These are phyloP conservation scores for Steatornis caripensis DNA, from an alignment of 2,113 vertebrate genomes.

Conservation along the genomic window DNA sequence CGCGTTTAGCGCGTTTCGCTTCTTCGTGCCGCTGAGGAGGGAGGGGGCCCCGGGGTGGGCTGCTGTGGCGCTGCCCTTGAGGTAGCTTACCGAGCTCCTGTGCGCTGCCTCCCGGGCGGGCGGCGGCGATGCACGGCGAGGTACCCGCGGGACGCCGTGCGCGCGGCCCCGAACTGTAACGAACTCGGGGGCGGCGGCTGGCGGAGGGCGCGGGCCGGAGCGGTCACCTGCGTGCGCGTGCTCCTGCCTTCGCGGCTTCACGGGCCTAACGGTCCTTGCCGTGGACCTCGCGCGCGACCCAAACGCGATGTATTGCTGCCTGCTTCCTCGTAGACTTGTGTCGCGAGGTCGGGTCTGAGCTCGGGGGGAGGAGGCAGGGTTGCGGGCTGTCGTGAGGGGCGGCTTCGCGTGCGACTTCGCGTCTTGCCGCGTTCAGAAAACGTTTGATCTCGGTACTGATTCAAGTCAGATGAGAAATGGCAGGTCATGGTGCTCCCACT, in stretches of 20 bases:
- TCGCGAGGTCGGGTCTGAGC: neutral
- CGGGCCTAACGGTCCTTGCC: fast-evolving
- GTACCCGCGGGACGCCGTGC: neutral
- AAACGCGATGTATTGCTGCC: neutral
- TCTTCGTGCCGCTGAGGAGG: neutral
- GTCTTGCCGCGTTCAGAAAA: neutral
- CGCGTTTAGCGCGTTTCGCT: neutral
- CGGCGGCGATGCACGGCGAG: neutral
- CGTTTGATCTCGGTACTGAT: fast-evolving
- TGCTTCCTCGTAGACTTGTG: neutral
- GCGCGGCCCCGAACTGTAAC: neutral
- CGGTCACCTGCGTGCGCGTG: neutral
- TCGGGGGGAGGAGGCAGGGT: neutral
- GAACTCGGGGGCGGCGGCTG: neutral
- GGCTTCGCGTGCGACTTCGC: neutral
- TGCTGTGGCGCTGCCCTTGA: neutral
- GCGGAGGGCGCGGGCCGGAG: fast-evolving
- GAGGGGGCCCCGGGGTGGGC: neutral
- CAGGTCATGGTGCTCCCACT: neutral
- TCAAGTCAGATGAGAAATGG: neutral
- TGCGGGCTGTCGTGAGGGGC: neutral
- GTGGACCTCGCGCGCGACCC: fast-evolving
- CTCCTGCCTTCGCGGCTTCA: fast-evolving
- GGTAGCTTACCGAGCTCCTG: neutral
- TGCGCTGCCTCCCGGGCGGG: neutral